phyloP scores from a whole-genome alignment of 2,888 invertebrate species.

The Caenorhabditis virilis region DNA sequence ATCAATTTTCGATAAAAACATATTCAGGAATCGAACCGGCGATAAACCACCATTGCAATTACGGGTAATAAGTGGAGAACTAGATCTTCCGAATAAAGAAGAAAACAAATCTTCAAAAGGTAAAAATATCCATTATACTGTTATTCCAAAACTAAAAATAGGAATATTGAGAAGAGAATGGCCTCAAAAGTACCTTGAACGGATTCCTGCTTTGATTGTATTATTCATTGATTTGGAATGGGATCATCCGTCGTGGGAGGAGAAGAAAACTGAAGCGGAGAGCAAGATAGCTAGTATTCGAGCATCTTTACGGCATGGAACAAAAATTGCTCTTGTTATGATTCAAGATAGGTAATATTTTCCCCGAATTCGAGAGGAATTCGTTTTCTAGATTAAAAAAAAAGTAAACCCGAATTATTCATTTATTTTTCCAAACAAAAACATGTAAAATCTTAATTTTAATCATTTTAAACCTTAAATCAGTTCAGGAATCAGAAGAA shows the following conservation, averaged over 20 bases:
- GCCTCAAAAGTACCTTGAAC: slow-evolving; percentile 50
- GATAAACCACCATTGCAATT: slow-evolving; percentile 50
- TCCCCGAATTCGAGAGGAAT: background rate
- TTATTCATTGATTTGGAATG: slow-evolving; percentile 96
- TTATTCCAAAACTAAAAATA: slow-evolving; percentile 13
- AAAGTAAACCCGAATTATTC: no score
- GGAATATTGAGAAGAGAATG: slow-evolving; percentile 83
- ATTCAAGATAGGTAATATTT: slow-evolving; percentile 49
- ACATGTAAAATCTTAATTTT: no score
- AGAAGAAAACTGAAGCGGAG: slow-evolving; percentile 90
- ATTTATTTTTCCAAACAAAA: no score
- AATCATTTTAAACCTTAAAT: no score
- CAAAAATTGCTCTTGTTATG: slow-evolving; percentile 47
- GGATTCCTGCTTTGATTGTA: slow-evolving; percentile 81
- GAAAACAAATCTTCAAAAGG: no score
- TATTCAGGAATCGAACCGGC: slow-evolving; percentile 23
- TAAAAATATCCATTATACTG: no score
- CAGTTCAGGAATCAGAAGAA: no score
- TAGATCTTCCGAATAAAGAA: slow-evolving; percentile 43
- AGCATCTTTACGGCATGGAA: slow-evolving; percentile 33
- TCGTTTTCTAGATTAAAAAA: background rate
- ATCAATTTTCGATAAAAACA: no score
- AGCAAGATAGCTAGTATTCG: slow-evolving; percentile 52
- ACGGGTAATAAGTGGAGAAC: slow-evolving; percentile 41
- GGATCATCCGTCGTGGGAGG: slow-evolving; percentile 90